phyloP scores from a whole-genome alignment of 2,113 vertebrate species.

The Dipodomys stephensi region DNA sequence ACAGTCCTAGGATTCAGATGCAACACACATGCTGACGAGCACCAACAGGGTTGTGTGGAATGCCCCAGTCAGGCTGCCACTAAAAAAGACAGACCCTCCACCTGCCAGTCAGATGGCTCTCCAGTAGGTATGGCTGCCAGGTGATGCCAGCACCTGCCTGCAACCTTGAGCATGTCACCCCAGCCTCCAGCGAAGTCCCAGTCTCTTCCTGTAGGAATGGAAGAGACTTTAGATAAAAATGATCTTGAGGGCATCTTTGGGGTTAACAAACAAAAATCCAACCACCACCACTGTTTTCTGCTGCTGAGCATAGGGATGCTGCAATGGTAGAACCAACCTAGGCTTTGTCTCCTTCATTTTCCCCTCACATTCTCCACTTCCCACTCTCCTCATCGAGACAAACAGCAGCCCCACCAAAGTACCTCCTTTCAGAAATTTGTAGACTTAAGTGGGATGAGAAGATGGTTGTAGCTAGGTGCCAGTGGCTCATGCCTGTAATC shows the following conservation, averaged over 20 bases:
- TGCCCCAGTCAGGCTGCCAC: not conserved
- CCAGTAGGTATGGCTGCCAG: not conserved
- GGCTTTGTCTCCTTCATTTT: not conserved
- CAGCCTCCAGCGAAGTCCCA: not conserved
- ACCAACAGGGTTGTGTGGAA: not conserved
- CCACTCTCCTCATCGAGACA: not conserved
- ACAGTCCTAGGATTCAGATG: constrained; percentile 33
- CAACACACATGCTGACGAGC: not conserved
- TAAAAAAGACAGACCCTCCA: not conserved
- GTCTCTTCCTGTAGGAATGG: not conserved
- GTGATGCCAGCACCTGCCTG: not conserved
- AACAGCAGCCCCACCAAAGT: not conserved
- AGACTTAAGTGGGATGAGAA: not conserved
- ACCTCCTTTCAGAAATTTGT: not conserved
- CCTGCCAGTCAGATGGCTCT: not conserved
- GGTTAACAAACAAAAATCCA: not conserved
- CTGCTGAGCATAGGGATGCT: not conserved
- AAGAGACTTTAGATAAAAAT: not conserved
- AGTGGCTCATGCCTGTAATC: no score
- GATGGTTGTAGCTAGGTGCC: no score
- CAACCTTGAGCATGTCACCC: not conserved
- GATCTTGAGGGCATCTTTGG: not conserved
- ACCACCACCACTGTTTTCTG: not conserved
- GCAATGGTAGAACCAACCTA: not conserved
- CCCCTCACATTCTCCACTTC: not conserved